Evolutionary conservation across 2,113 vertebrate genomes (phyloP), one percentile per base, ranked within the genome.

Genomic region (Phoxinus phoxinus): DNA sequence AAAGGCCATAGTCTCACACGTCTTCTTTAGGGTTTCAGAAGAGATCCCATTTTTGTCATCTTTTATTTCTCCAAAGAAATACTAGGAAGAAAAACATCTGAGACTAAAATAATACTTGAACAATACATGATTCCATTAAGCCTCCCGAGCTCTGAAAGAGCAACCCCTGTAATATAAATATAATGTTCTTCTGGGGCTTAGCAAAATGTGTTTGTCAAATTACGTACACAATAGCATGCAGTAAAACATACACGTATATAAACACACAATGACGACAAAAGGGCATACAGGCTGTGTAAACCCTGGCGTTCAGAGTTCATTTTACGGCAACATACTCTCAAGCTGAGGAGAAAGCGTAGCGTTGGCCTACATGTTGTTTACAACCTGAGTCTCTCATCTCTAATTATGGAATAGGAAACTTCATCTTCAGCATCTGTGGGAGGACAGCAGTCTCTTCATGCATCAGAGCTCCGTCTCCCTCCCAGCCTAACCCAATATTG

Each of bases 371-470:
- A 72, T 82, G 32, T 84, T 87, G 90, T 94, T 93, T 93, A 91
- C 87, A 75, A 80, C 74, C 76, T 44, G 58, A 77, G 87, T 90
- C 85, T 86, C 61, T 93, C 90, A 90, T 93, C 89, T 90, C 88
- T 93, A 92, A 95, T 94, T 92, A 94, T 91, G 89, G 93, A 92
- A 92, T 85, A 91, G 90, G 92, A 94, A 93, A 93, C 91, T 93
- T 92, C 87, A 93, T 94, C 91, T 87, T 89, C 86, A 86, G 89
- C 91, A 84, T 90, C 87, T 85, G 86, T 88, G 82, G 90, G 89
- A 90, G 90, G 90, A 80, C 76, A 80, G 76, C 84, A 88, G 89
- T 56, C 86, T 85, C 86, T 92, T 94, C 94, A 94, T 91, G 93
- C 93, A 92, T 93, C 91, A 86, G 74, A 89, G 93, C 90, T 76